Conservation (phyloP, 2,797 vertebrate genomes). For the Paramormyrops hopkinsi region DNA sequence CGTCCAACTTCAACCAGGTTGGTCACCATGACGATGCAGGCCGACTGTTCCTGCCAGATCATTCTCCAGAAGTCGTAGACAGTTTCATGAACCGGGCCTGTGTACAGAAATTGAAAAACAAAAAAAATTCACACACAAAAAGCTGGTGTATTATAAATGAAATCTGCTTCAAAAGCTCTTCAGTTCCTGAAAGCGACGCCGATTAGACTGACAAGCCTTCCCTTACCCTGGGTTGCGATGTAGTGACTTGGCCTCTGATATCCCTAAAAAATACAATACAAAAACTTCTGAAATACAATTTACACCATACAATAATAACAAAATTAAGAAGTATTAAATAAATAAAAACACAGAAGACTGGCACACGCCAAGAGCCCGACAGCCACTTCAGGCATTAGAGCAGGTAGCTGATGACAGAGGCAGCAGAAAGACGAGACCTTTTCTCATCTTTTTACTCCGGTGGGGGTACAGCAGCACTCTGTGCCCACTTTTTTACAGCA, state of each 20-base stretch:
- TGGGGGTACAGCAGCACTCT: neutral
- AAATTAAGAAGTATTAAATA: neutral
- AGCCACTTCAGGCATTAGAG: slow-evolving; percentile 16
- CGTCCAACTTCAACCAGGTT: slow-evolving; percentile 98
- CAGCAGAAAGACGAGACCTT: neutral
- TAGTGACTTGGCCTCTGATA: slow-evolving; percentile 98
- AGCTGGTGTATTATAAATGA: neutral
- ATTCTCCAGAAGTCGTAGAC: slow-evolving; percentile 99
- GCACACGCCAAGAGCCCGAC: slow-evolving; percentile 9
- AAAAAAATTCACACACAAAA: neutral
- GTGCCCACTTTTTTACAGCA: neutral
- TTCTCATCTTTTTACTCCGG: neutral
- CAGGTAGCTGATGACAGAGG: slow-evolving; percentile 19
- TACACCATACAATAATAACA: neutral
- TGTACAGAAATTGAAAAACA: neutral
- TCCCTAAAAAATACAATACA: slow-evolving; percentile 71
- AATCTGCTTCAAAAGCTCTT: neutral
- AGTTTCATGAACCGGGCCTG: slow-evolving; percentile 96
- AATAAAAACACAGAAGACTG: neutral
- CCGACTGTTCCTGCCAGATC: slow-evolving; percentile 98
- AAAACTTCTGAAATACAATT: slow-evolving; percentile 11
- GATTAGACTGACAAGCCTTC: neutral
- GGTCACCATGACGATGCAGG: slow-evolving; percentile 97
- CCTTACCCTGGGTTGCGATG: slow-evolving; percentile 96
- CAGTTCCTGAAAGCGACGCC: neutral